Percentiles rank a stretch among this genome's conserved stretches.
phyloP scores from a whole-genome alignment of 2,113 vertebrate genomes.

The Siphamia tubifer region DNA sequence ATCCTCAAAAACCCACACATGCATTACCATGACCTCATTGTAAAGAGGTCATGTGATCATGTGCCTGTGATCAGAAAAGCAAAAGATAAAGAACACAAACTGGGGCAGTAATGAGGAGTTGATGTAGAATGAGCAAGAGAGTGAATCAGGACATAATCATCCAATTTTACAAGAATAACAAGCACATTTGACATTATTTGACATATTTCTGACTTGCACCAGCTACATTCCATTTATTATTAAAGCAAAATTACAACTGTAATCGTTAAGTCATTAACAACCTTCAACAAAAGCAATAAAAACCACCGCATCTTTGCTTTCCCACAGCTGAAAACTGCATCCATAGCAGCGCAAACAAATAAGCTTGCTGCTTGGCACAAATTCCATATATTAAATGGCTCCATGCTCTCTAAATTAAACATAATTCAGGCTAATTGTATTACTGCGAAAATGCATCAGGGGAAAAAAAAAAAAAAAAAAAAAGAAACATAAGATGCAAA shows the following conservation, averaged over 20 bases:
- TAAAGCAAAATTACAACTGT: too few relatives aligned
- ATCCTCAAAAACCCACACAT: slow-evolving; percentile 18
- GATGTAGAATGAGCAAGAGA: not conserved
- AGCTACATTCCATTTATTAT: too few relatives aligned
- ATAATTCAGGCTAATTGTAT: not conserved
- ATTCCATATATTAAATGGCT: slow-evolving; percentile 13
- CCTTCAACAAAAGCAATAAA: not conserved
- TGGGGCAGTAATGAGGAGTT: not conserved
- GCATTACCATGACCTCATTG: slow-evolving; percentile 31
- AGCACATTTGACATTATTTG: not conserved
- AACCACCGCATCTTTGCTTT: not conserved
- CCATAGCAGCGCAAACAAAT: slow-evolving; percentile 36
- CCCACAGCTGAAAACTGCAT: not conserved
- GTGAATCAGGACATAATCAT: not conserved
- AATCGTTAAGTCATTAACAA: not conserved
- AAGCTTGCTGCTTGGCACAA: not conserved
- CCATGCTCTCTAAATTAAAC: slow-evolving; percentile 5
- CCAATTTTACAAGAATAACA: not conserved
- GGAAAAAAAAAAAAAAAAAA: not conserved
- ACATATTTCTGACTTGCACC: not conserved
- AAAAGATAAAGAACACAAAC: not conserved
- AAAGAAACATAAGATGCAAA: not conserved
- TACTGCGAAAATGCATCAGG: slow-evolving; percentile 7
- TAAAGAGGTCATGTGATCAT: slow-evolving; percentile 29
- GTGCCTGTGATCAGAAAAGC: not conserved